Percentiles rank a stretch among this genome's conserved stretches.
Conservation (phyloP, 2,113 vertebrate species). For the Cisticola juncidis region DNA sequence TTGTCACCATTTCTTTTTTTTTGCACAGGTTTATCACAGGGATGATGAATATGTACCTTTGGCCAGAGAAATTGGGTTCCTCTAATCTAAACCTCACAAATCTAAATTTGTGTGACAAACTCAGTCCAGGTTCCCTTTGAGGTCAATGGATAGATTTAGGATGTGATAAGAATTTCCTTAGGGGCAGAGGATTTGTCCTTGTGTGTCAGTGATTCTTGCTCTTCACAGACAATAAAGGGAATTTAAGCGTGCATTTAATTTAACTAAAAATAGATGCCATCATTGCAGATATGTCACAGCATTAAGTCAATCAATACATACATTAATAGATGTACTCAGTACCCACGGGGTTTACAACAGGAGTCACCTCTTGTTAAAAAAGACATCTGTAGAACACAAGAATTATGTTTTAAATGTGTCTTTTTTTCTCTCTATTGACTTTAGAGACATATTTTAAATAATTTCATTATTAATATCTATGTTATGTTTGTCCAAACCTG, state of each 20-base stretch:
- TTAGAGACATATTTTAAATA: neutral
- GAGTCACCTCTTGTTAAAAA: neutral
- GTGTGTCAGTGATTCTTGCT: neutral
- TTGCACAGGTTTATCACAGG: neutral
- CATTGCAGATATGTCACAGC: neutral
- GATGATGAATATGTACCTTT: neutral
- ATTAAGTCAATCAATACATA: neutral
- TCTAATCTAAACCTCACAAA: neutral
- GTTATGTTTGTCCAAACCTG: rapidly evolving
- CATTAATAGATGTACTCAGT: neutral
- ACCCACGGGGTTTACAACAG: neutral
- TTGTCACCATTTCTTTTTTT: neutral
- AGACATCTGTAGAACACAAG: neutral
- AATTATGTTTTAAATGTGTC: neutral
- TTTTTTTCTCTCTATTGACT: neutral
- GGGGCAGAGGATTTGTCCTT: neutral
- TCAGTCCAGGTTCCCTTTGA: neutral
- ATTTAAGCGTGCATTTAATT: neutral
- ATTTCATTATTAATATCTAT: neutral
- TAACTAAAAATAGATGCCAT: neutral
- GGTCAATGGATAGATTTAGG: neutral
- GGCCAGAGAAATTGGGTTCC: neutral
- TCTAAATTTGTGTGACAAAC: neutral
- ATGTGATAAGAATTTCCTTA: neutral
- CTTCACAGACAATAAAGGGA: neutral